These are phyloP conservation scores for Mobula hypostoma DNA, from an alignment of 2,113 vertebrate genomes.

Conservation along the genomic window DNA sequence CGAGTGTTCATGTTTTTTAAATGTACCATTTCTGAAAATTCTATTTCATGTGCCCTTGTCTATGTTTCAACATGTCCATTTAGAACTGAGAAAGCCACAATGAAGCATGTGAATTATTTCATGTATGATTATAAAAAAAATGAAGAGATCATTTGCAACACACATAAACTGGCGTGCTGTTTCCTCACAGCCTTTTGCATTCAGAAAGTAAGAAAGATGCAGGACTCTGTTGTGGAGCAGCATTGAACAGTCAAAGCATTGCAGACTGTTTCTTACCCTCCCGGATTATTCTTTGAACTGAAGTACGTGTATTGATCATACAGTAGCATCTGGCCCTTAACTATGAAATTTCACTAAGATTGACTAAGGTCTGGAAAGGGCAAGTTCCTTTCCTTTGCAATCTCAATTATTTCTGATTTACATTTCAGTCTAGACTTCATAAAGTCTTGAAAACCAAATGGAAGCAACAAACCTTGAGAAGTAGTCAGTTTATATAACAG, in stretches of 20 bases:
- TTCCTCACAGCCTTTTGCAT: neutral
- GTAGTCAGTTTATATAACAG: slow-evolving; percentile 24
- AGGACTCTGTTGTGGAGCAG: neutral
- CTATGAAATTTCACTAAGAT: neutral
- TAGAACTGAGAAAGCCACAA: neutral
- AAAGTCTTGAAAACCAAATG: slow-evolving; percentile 22
- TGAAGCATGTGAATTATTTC: neutral
- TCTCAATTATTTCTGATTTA: neutral
- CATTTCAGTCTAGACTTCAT: neutral
- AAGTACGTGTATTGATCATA: neutral
- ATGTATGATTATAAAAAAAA: neutral
- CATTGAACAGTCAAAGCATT: neutral
- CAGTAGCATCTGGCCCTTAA: neutral
- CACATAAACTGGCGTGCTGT: neutral
- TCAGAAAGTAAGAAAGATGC: slow-evolving; percentile 5
- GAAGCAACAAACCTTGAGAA: slow-evolving; percentile 26
- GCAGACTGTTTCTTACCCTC: neutral
- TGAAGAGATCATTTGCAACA: neutral
- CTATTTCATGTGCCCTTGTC: neutral
- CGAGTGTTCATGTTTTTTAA: too few species aligned
- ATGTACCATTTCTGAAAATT: neutral
- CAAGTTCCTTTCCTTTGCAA: neutral
- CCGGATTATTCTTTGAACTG: neutral
- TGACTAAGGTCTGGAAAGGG: slow-evolving; percentile 3
- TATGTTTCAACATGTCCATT: neutral